Conservation (phyloP, 2,888 invertebrate species). For the Ophraella communa region DNA sequence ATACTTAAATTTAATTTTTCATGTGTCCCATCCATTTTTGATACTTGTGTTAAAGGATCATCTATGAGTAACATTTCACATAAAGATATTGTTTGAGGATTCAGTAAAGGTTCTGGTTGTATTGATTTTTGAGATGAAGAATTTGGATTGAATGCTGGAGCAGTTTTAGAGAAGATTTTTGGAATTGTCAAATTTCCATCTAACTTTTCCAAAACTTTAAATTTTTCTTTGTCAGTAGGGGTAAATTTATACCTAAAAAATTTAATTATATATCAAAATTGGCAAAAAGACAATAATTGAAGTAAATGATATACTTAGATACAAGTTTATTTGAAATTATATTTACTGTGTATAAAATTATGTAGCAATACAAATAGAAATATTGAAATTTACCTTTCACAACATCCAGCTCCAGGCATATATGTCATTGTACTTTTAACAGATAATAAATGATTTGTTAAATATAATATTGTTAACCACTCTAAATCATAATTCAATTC, state of each 20-base stretch:
- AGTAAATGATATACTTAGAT: no score
- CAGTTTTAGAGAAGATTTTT: conserved; percentile 79
- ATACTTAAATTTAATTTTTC: conserved; percentile 37
- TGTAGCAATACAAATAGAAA: neutral
- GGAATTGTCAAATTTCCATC: conserved; percentile 74
- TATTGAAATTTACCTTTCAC: conserved; percentile 68
- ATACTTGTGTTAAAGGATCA: conserved; percentile 70
- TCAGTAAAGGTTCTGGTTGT: conserved; percentile 62
- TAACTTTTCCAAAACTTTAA: conserved; percentile 69
- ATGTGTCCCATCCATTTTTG: conserved; percentile 33
- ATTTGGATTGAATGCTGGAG: conserved; percentile 66
- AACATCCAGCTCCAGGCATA: conserved; percentile 81
- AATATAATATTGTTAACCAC: conserved; percentile 88
- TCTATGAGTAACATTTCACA: conserved; percentile 76
- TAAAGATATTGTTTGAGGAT: conserved; percentile 73
- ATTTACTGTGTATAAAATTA: no score
- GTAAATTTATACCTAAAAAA: conserved; percentile 71
- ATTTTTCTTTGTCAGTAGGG: conserved; percentile 78
- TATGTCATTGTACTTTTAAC: conserved; percentile 73
- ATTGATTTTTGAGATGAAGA: conserved; percentile 43
- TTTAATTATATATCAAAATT: no score
- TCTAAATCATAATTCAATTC: conserved; percentile 84
- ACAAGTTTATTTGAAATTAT: no score
- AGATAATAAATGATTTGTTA: conserved; percentile 87
- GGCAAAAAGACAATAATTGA: neutral